Evolutionary conservation across 2,113 vertebrate genomes (phyloP), one percentile per base, ranked within the genome.

Genomic region (Otus sunia): DNA sequence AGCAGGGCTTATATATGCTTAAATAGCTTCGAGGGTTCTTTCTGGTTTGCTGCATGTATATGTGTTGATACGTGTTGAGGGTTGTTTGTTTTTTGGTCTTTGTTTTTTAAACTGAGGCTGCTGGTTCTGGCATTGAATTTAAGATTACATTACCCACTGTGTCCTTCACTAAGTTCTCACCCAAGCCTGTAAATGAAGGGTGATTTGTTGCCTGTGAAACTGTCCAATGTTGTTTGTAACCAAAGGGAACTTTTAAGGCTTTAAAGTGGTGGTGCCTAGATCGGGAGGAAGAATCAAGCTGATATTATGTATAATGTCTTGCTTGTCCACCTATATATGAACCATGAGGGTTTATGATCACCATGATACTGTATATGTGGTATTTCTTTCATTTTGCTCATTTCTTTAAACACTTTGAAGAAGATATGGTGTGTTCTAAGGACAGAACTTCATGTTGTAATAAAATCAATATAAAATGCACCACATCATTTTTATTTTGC

Each of bases 361-460:
- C 19, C 3, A 1, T 37, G 29, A 12, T 39, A 37, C 13, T 8
- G 5, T 15, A 5, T 34, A 7, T 2, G 0, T 62, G 47, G 5
- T 43, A 20, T 52, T 96, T 90, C 41, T 41, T 79, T 16, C 3
- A 9, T 8, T 39, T 30, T 5, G 0, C 20, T 52, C 1, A 2
- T 72, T 71, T 56, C 34, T 88, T 47, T 22, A 37, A 67, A 58
- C 47, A 21, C 8, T 86, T 30, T 32, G 22, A 50, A 84, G 68
- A 10, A 64, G 3, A 10, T 39, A 4, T 4, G 43, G 22, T 16
- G 17, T 0, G 0, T 37, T 72, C 41, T 90, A 12, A 43, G 86
- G 27, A 10, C 10, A 45, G 27, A 67, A 59, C 15, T 63, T 63
- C 18, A 19, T 22, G 52, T 47, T 45, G 10, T n/a, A 67, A 20